A percentile compares a stretch with the other conserved stretches of the same genome.
Evolutionary conservation across 2,113 vertebrate species (phyloP).

Genomic region (Oreochromis tanganicae): DNA sequence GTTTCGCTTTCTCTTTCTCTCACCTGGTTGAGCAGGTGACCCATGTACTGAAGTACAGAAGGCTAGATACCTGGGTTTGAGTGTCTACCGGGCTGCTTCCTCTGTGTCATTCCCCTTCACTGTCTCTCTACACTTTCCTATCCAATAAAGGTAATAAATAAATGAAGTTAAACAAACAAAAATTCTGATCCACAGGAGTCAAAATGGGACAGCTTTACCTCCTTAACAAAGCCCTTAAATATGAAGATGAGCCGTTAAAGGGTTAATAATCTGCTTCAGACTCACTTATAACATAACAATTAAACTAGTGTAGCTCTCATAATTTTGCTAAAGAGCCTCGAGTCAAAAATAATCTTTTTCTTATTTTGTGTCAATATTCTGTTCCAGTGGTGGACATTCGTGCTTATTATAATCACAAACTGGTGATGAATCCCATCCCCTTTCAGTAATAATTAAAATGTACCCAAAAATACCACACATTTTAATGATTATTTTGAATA

Average conservation of each 20-base stretch:
- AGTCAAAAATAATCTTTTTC: neutral
- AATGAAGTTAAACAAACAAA: neutral
- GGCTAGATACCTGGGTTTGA: neutral
- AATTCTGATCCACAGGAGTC: neutral
- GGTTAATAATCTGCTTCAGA: neutral
- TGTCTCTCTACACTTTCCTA: neutral
- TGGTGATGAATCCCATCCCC: neutral
- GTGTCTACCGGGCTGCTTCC: neutral
- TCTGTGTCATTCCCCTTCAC: neutral
- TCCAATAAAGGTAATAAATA: neutral
- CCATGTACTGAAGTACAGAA: neutral
- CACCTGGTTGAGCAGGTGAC: neutral
- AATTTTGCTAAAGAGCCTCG: fast-evolving
- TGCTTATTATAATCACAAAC: neutral
- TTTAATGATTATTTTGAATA: neutral
- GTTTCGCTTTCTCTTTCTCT: neutral
- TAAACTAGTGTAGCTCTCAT: neutral
- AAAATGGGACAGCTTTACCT: neutral
- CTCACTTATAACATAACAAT: neutral
- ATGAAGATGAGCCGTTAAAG: neutral
- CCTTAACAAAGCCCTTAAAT: fast-evolving
- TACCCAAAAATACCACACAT: neutral
- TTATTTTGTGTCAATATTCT: neutral
- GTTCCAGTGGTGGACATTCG: fast-evolving
- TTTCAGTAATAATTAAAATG: neutral